Evolutionary conservation across 2,888 invertebrate genomes (phyloP), one percentile per base, ranked within the genome.

Genomic region (Eupelmus urozonus): DNA sequence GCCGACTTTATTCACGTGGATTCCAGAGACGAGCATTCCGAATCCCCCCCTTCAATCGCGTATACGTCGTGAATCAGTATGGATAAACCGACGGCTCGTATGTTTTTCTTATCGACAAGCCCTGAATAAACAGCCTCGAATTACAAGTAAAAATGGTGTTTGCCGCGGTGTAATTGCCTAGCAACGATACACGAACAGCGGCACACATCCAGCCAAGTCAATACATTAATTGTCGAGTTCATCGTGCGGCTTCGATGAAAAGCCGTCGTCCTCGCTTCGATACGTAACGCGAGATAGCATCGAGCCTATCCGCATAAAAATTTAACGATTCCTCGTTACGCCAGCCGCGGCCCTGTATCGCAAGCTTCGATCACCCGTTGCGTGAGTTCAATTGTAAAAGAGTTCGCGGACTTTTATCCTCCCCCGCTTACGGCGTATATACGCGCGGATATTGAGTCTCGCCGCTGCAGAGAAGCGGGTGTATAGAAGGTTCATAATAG

Each of bases 201-300:
- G n/a, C n/a, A n/a, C 20, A 40, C 40, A 18, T 13, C n/a, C 75
- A 66, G 27, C 81, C 78, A 72, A 81, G 82, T 82, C 85, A 82
- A 86, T 16, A 83, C 83, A 86, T 87, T 87, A 87, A 87, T 87
- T 86, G 86, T 87, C 86, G 86, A 87, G 72, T 70, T 67, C 60
- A 53, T 75, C 81, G 78, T 59, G 65, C 60, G 29, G 20, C 25
- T 18, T 27, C 57, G 51, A 66, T 66, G 59, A 66, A 73, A 73
- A 65, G 65, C 45, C 57, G 57, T n/a, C 57, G 55, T 57, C 55
- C 27, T 25, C 42, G 20, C 65, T 65, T 9, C 53, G 63, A 62
- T 55, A 25, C 63, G 62, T 72, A 63, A 63, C 25, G 16, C 18
- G 27, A 63, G 72, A 72, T 73, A 57, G 16, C 42, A 45, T 73